Evolutionary conservation across 2,888 invertebrate species (phyloP), one percentile per base, ranked within the genome.

Genomic region (Erynnis tages): DNA sequence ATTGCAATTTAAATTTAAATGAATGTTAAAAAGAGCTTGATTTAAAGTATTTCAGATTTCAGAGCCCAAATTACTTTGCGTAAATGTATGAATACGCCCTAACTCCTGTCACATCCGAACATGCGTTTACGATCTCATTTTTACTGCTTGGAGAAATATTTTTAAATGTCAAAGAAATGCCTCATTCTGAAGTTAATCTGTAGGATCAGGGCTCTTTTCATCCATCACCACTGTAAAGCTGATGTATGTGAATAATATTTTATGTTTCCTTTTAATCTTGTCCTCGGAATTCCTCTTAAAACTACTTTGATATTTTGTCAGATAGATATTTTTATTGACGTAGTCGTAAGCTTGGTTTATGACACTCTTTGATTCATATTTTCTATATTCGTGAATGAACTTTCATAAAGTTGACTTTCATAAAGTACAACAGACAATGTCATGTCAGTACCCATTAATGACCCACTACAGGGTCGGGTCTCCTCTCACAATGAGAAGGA

Each of bases 251-350:
- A 44, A 37, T 27, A 19, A 44, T 44, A 50, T 50, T 50, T 52
- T 52, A 44, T 44, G 21, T 43, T 52, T 44, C 43, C 43, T 52
- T 52, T 52, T 44, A 35, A 52, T 52, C 27, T 43, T 35, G 19
- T 50, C 35, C 16, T 30, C 17, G 37, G 25, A 44, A 37, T 43
- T 35, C n/a, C 8, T 43, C 10, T 50, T 10, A 13, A 29, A 17
- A 7, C 16, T 11, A 7, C 10, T 32, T 38, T 25, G 41, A 23
- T 23, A 48, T 8, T 41, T 14, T 23, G 23, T 17, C n/a, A 21
- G 2, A 14, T 23, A 13, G 30, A 7, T 38, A 40, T 30, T 23
- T 40, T 27, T 21, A 40, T 29, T 45, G 32, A 2, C n/a, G 2
- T 6, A 6, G 5, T 21, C 4, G 21, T 21, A 21, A 4, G 21